Percentiles rank a stretch among this genome's conserved stretches.
These are phyloP conservation scores for Odontocerum albicorne DNA, from an alignment of 2,888 invertebrate genomes.

Conservation along the genomic window DNA sequence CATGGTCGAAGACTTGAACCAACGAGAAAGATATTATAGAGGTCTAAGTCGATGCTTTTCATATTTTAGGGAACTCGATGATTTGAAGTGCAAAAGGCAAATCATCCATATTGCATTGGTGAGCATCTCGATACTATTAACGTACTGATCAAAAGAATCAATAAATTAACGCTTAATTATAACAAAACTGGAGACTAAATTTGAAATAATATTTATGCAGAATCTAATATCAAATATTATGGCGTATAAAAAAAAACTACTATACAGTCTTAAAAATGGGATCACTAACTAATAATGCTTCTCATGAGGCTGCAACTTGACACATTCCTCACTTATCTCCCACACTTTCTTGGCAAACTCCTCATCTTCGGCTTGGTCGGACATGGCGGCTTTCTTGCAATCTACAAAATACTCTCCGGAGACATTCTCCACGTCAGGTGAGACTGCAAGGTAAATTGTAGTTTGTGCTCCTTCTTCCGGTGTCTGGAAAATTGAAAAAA, in stretches of 20 bases:
- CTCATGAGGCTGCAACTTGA: conserved; percentile 41
- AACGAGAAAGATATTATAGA: no score
- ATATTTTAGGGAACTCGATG: no score
- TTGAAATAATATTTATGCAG: no score
- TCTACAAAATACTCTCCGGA: conserved; percentile 80
- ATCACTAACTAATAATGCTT: conserved; percentile 25
- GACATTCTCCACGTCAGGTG: conserved; percentile 70
- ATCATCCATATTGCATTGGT: no score
- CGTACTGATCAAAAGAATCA: no score
- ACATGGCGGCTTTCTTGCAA: conserved; percentile 65
- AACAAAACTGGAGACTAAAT: no score
- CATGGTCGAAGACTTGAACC: no score
- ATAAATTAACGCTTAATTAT: no score
- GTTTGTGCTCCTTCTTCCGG: conserved; percentile 78
- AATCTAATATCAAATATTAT: no score
- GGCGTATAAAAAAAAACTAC: background rate
- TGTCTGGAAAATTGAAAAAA: conserved; percentile 24
- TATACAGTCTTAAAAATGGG: background rate
- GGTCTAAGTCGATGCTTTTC: no score
- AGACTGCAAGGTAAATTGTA: conserved; percentile 70
- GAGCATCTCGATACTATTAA: no score
- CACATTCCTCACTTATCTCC: conserved; percentile 58
- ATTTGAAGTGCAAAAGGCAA: no score
- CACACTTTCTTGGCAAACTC: conserved; percentile 75
- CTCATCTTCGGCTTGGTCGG: conserved; percentile 63